A percentile compares a stretch with the other conserved stretches of the same genome.
Conservation (phyloP, 2,113 vertebrate species). For the Polyodon spathula region DNA sequence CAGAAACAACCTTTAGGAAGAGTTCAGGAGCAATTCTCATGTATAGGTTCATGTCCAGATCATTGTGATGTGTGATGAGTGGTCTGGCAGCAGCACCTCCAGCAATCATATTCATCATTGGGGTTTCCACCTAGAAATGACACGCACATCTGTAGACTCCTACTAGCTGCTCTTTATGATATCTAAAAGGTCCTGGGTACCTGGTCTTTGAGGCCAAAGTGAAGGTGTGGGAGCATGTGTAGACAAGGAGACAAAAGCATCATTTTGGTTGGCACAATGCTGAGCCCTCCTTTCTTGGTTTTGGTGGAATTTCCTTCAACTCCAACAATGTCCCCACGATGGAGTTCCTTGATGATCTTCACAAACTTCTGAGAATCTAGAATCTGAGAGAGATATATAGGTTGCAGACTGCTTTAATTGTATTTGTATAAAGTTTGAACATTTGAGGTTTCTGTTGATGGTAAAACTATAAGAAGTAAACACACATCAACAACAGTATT, state of each 20-base stretch:
- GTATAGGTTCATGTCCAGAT: not conserved
- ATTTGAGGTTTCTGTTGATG: not conserved
- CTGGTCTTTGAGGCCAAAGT: constrained; percentile 4
- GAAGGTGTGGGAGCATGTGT: constrained; percentile 1
- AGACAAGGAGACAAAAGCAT: not conserved
- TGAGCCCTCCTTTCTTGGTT: not conserved
- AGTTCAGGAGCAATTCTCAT: constrained; percentile 20
- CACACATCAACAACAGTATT: too few relatives aligned
- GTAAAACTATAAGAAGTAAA: too few relatives aligned
- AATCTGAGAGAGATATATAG: not conserved
- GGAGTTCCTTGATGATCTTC: not conserved
- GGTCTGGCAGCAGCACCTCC: too few relatives aligned
- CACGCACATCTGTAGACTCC: not conserved
- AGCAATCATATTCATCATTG: too few relatives aligned
- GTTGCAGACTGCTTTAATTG: not conserved
- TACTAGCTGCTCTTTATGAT: not conserved
- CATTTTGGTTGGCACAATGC: not conserved
- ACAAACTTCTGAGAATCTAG: not conserved
- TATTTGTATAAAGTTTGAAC: too few relatives aligned
- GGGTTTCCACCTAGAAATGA: too few relatives aligned
- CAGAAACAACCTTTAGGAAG: constrained; percentile 17
- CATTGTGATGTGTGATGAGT: too few relatives aligned
- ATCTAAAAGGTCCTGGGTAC: not conserved
- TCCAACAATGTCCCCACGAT: not conserved
- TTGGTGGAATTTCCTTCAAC: not conserved